A percentile compares a stretch with the other conserved stretches of the same genome.
Conservation (phyloP, 2,113 vertebrate genomes). For the Chlamydotis undulata region DNA sequence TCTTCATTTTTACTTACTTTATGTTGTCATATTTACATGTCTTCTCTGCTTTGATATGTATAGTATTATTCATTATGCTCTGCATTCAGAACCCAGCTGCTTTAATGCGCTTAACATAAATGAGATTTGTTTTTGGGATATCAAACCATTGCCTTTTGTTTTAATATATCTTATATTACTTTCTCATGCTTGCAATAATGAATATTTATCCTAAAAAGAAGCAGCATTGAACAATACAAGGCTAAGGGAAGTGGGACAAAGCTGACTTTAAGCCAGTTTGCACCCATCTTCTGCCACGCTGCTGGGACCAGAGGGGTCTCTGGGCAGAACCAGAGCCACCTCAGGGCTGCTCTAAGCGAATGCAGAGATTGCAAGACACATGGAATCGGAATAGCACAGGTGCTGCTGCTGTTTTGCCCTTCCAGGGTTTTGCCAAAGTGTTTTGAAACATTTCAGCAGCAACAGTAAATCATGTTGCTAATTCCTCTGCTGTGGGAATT, state of each 20-base stretch:
- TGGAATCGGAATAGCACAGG: background rate
- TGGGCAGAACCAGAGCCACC: background rate
- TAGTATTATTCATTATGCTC: constrained; percentile 18
- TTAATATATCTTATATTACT: background rate
- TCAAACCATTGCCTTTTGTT: constrained; percentile 7
- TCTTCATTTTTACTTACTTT: constrained; percentile 24
- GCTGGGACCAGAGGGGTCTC: background rate
- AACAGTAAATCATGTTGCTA: background rate
- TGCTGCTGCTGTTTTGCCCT: background rate
- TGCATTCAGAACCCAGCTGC: background rate
- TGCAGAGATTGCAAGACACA: background rate
- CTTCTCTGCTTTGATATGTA: constrained; percentile 34
- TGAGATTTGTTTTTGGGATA: constrained; percentile 43
- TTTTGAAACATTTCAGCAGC: background rate
- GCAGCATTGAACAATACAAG: background rate
- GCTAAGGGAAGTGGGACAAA: background rate
- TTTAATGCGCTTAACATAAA: constrained; percentile 60
- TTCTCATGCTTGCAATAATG: background rate
- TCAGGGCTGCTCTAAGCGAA: background rate
- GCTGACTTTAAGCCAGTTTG: background rate
- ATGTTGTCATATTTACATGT: constrained; percentile 39
- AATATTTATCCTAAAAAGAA: background rate
- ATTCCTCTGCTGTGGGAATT: constrained; percentile 10
- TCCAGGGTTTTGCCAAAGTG: background rate
- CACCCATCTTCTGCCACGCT: background rate